Percentiles rank a stretch among this genome's conserved stretches.
phyloP scores from a whole-genome alignment of 2,113 vertebrate genomes.

The Pygoscelis antarcticus region DNA sequence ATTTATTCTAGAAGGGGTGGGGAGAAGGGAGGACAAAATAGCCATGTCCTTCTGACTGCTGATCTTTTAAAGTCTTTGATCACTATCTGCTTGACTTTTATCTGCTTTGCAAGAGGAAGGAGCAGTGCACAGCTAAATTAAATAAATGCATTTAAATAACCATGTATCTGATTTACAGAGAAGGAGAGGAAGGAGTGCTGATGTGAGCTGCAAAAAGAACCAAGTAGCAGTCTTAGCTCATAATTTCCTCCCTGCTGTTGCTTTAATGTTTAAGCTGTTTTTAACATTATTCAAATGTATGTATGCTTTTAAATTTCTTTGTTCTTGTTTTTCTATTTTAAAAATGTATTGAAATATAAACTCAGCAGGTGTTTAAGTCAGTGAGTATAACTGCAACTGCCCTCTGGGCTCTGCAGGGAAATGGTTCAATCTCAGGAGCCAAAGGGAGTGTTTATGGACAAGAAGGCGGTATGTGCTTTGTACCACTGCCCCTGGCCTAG shows the following conservation, averaged over 20 bases:
- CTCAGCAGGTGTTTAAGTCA: not conserved
- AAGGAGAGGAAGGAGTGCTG: not conserved
- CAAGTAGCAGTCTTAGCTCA: not conserved
- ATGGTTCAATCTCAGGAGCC: not conserved
- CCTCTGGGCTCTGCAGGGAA: not conserved
- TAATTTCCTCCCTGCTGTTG: not conserved
- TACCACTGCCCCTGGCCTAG: not conserved
- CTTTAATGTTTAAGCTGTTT: not conserved
- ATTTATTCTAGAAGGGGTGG: constrained; percentile 38
- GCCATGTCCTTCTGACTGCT: constrained; percentile 30
- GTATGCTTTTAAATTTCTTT: not conserved
- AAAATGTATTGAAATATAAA: not conserved
- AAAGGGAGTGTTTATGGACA: not conserved
- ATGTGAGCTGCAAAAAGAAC: not conserved
- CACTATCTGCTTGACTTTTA: not conserved
- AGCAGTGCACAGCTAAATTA: not conserved
- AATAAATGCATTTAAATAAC: constrained; percentile 21
- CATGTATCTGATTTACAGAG: not conserved
- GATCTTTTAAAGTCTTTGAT: constrained; percentile 57
- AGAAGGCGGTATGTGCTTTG: not conserved
- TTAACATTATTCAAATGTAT: not conserved
- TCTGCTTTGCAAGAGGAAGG: constrained; percentile 17
- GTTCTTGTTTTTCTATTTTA: not conserved
- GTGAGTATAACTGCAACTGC: not conserved
- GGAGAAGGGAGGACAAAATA: constrained; percentile 33